phyloP scores from a whole-genome alignment of 2,113 vertebrate species.

The Chelonoidis abingdonii region DNA sequence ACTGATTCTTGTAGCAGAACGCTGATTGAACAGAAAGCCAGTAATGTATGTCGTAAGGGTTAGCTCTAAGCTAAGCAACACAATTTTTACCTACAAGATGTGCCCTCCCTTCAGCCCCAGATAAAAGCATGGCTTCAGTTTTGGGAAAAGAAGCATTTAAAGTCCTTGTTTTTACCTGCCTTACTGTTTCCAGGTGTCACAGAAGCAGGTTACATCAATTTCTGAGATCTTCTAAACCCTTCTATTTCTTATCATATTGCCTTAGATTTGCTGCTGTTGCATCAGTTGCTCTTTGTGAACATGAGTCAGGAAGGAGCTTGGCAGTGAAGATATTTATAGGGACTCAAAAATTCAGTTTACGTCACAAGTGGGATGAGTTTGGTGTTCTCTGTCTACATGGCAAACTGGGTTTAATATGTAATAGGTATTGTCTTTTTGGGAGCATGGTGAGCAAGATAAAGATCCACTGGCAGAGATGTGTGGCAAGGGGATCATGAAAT shows the following conservation, averaged over 20 bases:
- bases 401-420: not conserved
- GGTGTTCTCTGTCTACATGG: not conserved
- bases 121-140: slow-evolving; percentile 10
- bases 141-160: slow-evolving; percentile 17
- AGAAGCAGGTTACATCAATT: not conserved
- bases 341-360: not conserved
- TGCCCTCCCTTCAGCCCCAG: not conserved
- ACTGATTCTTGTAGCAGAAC: slow-evolving; percentile 87
- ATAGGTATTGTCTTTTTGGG: not conserved
- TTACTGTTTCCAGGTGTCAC: not conserved
- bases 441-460: not conserved
- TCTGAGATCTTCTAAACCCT: not conserved
- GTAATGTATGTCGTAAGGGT: slow-evolving; percentile 85
- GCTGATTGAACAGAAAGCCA: slow-evolving; percentile 87
- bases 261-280: not conserved
- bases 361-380: not conserved
- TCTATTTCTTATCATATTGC: not conserved
- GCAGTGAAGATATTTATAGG: fast-evolving
- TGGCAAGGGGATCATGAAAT: not conserved
- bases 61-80: slow-evolving; percentile 83
- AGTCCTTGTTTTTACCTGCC: not conserved
- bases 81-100: slow-evolving; percentile 76
- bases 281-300: not conserved
- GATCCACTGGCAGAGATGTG: not conserved
- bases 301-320: not conserved